phyloP scores from a whole-genome alignment of 2,888 invertebrate species.

The Napeogenes inachia region DNA sequence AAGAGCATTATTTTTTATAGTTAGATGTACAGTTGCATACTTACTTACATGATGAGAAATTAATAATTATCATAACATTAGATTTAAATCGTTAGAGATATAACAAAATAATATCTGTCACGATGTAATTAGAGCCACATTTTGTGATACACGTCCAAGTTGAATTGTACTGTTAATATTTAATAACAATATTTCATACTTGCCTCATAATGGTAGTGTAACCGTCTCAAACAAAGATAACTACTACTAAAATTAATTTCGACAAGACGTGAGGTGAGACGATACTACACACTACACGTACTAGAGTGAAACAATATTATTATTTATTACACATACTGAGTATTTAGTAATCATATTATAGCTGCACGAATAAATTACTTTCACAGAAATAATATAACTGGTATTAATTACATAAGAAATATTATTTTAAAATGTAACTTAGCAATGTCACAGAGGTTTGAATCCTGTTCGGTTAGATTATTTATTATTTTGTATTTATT shows the following conservation, averaged over 20 bases:
- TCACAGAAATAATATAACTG: too few relatives aligned
- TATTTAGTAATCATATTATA: neutral
- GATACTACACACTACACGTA: conserved; percentile 21
- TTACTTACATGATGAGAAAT: too few relatives aligned
- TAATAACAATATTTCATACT: neutral
- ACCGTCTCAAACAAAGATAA: neutral
- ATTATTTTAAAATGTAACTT: too few relatives aligned
- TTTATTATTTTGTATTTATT: too few relatives aligned
- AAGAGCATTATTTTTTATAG: too few relatives aligned
- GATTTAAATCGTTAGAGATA: too few relatives aligned
- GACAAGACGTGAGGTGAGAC: conserved; percentile 17
- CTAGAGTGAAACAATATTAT: neutral
- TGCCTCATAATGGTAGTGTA: neutral
- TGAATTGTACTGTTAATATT: neutral
- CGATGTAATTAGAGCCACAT: too few relatives aligned
- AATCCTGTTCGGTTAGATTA: neutral
- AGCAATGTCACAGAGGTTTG: neutral
- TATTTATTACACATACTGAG: neutral
- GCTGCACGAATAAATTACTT: too few relatives aligned
- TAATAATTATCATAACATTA: too few relatives aligned
- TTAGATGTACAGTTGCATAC: too few relatives aligned
- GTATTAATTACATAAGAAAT: neutral
- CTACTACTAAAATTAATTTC: conserved; percentile 3
- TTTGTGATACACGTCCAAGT: neutral
- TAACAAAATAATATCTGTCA: too few relatives aligned